A percentile compares a stretch with the other conserved stretches of the same genome.
These are phyloP conservation scores for Drosophila orena DNA, from an alignment of 1,140 invertebrate genomes.

Conservation along the genomic window DNA sequence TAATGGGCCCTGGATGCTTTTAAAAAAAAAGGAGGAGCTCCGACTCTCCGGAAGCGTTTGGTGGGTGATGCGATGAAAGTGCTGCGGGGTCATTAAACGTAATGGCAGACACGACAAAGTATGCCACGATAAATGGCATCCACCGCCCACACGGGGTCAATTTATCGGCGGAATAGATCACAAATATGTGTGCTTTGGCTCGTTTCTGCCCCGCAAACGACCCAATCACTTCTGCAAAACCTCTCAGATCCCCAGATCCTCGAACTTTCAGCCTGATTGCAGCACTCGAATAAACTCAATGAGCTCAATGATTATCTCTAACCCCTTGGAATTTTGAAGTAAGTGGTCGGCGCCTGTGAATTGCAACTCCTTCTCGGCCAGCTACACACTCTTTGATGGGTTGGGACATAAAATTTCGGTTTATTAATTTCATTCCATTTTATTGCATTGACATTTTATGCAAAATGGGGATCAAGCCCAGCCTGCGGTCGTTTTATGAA, in stretches of 20 bases:
- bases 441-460: constrained; percentile 48
- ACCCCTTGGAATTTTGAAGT: not conserved
- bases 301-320: constrained; percentile 14
- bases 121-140: constrained; percentile 53
- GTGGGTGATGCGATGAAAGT: constrained; percentile 48
- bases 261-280: constrained; percentile 21
- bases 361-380: constrained; percentile 1
- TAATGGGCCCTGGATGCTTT: constrained; percentile 77
- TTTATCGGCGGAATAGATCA: constrained; percentile 57
- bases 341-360: not conserved
- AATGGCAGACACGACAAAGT: constrained; percentile 59
- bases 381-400: not conserved
- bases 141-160: constrained; percentile 31
- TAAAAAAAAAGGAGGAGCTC: constrained; percentile 63
- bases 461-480: constrained; percentile 54
- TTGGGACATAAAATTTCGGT: constrained; percentile 27
- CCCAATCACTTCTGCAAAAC: constrained; percentile 18
- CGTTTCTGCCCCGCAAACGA: constrained; percentile 5
- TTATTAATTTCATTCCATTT: constrained; percentile 46
- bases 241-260: not conserved
- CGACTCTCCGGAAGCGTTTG: constrained; percentile 26
- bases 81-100: constrained; percentile 58
- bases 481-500: constrained; percentile 63
- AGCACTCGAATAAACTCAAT: constrained; percentile 29
- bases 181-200: constrained; percentile 39